Evolutionary conservation across 2,113 vertebrate species (phyloP), one percentile per base, ranked within the genome.

Genomic region (Melanocharis versteri): DNA sequence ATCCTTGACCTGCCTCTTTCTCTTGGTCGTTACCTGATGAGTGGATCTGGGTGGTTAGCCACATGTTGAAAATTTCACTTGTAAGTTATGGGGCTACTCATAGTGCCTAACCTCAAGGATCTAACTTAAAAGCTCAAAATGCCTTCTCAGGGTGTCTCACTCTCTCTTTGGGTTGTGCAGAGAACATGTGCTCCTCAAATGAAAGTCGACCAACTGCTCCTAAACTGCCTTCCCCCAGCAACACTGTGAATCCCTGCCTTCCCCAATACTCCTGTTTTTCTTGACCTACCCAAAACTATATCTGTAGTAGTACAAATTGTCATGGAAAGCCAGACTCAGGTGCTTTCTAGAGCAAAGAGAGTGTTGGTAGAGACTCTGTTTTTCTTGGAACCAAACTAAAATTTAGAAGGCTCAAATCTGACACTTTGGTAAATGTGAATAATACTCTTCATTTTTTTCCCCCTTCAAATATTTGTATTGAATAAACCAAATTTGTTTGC

Each of bases 401-500:
- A 73, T 69, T 83, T 61, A 72, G 66, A 57, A 45, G 31, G 16
- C 26, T 78, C 20, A 73, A 33, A 88, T 90, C 15, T 75, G 64
- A 89, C 83, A 71, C 56, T 81, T 78, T 58, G 42, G 60, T 90
- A 92, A 78, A 40, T n/a, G 28, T 86, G 39, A 90, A 77, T 83
- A 87, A 87, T 54, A 53, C 14, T 50, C 20, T 71, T 84, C 13
- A 68, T 92, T 91, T 73, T 82, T 44, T 82, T 50, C 8, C 26
- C n/a, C 28, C 13, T 92, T 94, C 80, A 93, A 93, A 96, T 96
- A 94, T 95, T 95, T 96, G 57, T 82, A 71, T 7, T 87, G 96
- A 94, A 89, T 71, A 93, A 92, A 96, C 26, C n/a, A 92, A 94
- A 90, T 94, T 93, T 96, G 90, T 95, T 94, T 95, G 83, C 76